phyloP scores from a whole-genome alignment of 2,888 invertebrate species.

The Carcina quercana region DNA sequence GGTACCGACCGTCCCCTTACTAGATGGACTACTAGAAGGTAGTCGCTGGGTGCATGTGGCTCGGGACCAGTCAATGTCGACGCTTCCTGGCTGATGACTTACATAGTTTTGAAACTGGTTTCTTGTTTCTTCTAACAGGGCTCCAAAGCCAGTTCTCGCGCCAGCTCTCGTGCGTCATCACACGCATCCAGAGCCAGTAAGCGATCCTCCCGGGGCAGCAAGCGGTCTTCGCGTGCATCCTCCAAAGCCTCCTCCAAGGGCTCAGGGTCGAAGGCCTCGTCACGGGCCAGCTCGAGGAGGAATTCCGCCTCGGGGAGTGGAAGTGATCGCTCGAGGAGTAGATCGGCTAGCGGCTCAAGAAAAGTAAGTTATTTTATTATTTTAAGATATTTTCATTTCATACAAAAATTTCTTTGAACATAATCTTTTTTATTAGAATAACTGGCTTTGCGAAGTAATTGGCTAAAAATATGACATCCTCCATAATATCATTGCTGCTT shows the following conservation, averaged over 20 bases:
- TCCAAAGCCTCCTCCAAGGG: slow-evolving; percentile 36
- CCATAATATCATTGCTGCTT: too few species aligned
- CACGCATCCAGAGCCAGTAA: slow-evolving; percentile 5
- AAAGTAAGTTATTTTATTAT: slow-evolving; percentile 33
- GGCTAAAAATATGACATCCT: too few species aligned
- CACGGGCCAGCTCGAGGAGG: slow-evolving; percentile 42
- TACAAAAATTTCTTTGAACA: too few species aligned
- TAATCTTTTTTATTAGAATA: too few species aligned
- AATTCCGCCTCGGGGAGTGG: slow-evolving; percentile 48
- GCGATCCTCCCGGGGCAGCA: slow-evolving; percentile 1
- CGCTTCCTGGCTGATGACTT: too few species aligned
- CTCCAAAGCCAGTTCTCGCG: slow-evolving; percentile 6
- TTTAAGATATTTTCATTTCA: too few species aligned
- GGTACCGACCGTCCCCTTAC: background rate
- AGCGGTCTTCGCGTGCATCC: slow-evolving; percentile 2
- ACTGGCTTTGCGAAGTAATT: too few species aligned
- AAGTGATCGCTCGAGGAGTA: slow-evolving; percentile 49
- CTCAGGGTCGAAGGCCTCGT: slow-evolving; percentile 48
- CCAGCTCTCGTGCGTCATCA: slow-evolving; percentile 6
- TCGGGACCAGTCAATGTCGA: background rate
- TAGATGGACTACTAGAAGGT: background rate
- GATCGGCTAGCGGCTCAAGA: slow-evolving; percentile 55
- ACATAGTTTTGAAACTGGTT: background rate
- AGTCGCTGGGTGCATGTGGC: background rate
- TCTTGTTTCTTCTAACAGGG: slow-evolving; percentile 2